Base-by-base conservation (phyloP, 2,888 invertebrate species). In the Thera britannica region DNA sequence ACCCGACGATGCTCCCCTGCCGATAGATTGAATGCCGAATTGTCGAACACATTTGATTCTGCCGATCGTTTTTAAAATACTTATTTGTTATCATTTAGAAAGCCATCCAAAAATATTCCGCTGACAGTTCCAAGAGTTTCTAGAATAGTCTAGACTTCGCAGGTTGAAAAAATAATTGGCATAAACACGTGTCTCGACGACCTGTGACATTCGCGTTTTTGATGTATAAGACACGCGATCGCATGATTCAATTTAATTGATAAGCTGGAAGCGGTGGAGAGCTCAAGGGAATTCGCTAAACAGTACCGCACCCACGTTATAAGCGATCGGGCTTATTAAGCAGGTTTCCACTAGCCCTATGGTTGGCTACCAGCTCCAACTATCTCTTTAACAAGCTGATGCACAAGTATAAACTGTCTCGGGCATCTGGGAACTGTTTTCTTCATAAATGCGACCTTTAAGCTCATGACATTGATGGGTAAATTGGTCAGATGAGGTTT, bases 181-280 rank as follows among this genome's bases (percentile, higher is more conserved):
- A 44, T 70, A 65, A 76, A 74, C 83, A 82, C 77, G 79, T 82
- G 81, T 72, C 74, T 68, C 66, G 64, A 5, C 71, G 76, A 77
- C 72, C 73, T 77, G 62, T 70, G 75, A 77, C 72, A 62, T 66
- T 59, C 69, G 74, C 72, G 70, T 75, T 79, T 80, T 80, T 78
- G 77, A 80, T 81, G 79, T 78, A 76, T 75, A 75, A 75, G 75
- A 79, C 85, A 86, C 83, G 84, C 85, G 82, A 86, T 78, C 72
- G 75, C 78, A 81, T 81, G 79, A 87, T 86, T 83, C 80, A 73
- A 81, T 85, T 82, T 86, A 88, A 89, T 89, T 88, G 83, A 81
- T 83, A 80, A 81, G 82, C 85, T 80, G 82, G 83, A 80, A 77
- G 66, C 79, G 77, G 76, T 79, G 75, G 72, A 72, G 70, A 61